Base-by-base conservation (phyloP, 2,888 invertebrate genomes). In the Gasteruption jaculator region DNA sequence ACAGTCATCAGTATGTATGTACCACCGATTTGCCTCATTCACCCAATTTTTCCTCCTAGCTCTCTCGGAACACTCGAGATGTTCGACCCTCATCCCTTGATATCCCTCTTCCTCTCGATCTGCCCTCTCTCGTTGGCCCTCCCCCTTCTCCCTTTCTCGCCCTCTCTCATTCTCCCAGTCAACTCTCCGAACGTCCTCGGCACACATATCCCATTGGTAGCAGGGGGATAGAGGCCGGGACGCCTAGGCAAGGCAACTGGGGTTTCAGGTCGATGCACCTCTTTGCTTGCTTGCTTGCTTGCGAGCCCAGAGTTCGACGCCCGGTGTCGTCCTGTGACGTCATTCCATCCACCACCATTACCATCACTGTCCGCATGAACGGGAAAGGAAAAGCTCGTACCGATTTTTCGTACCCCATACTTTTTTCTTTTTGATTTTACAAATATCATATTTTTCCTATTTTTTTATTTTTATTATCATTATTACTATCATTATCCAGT, bases 241-340 rank as follows among this genome's bases (percentile, higher is more conserved):
- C 50, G 52, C 52, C 58, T 53, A 54, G 58, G 55, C 52, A 57
- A 58, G 60, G 52, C 60, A 61, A 54, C 54, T 57, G 58, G 61
- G 61, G 50, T 63, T 65, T 62, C 61, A 60, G 68, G 65, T 64
- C 64, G 62, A 61, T 65, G 65, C 64, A 62, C 66, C 46, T 54
- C 52, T 50, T 52, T 44, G 46, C 48, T 50, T 45, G 56, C 50
- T 56, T 45, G 47, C 52, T 48, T 53, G 46, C n/a, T n/a, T 53
- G 48, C 46, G 49, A 49, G 47, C 44, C 54, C 50, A 46, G 53
- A 50, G 67, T 68, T 65, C 66, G 65, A 60, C 53, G 66, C 55
- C 63, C 67, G 56, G 46, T 46, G 48, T 54, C 57, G 53, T 55
- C 46, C 57, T 44, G 60, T 67, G 67, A 67, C 67, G 67, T 67